A percentile compares a stretch with the other conserved stretches of the same genome.
Conservation (phyloP, 2,888 invertebrate genomes). For the Anthrax anthrax region DNA sequence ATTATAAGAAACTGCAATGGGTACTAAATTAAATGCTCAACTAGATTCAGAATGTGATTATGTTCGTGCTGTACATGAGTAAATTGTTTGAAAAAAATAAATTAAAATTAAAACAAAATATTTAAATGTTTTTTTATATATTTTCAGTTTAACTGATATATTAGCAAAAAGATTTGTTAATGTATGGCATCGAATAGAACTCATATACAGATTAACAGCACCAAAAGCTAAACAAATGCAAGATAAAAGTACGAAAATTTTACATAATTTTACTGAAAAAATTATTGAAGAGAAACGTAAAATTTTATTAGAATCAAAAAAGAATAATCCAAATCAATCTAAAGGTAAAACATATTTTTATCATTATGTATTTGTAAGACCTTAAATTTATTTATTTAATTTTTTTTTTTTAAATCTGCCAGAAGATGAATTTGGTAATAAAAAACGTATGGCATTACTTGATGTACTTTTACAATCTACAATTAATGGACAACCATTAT, state of each 20-base stretch:
- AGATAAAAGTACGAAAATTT: conserved; percentile 17
- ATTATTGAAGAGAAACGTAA: conserved; percentile 23
- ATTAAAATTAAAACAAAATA: no score
- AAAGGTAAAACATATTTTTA: not conserved
- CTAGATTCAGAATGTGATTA: conserved; percentile 48
- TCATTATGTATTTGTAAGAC: not conserved
- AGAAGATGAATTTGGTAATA: conserved; percentile 33
- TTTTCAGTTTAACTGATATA: conserved; percentile 11
- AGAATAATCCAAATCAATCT: not conserved
- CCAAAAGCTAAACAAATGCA: conserved; percentile 16
- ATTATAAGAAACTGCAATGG: conserved; percentile 24
- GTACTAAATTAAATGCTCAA: conserved; percentile 36
- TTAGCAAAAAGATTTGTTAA: conserved; percentile 21
- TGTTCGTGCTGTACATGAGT: conserved; percentile 54
- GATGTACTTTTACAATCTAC: conserved; percentile 47
- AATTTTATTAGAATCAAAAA: conserved; percentile 14
- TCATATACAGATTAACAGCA: conserved; percentile 18
- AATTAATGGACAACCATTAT: conserved; percentile 40
- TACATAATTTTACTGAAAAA: conserved; percentile 25
- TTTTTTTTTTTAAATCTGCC: not conserved
- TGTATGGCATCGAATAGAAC: conserved; percentile 18
- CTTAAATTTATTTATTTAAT: not conserved
- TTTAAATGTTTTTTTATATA: no score
- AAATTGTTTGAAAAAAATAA: conserved; percentile 11
- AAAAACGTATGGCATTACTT: conserved; percentile 47